Evolutionary conservation across 1,140 invertebrate species (phyloP), one percentile per base, ranked within the genome.

Genomic region (Pogonomyrmex barbatus): DNA sequence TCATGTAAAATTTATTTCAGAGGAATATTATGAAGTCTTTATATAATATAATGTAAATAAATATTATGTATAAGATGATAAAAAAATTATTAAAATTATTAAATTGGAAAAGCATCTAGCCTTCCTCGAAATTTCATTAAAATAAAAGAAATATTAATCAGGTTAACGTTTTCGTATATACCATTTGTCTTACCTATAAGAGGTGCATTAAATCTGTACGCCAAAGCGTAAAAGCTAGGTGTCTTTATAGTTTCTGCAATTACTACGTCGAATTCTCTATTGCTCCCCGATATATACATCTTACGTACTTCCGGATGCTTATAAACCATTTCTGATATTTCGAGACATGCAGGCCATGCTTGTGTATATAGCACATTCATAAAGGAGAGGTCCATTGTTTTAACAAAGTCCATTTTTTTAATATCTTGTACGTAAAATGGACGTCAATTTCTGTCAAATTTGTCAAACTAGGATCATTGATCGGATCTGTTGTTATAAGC

Each of bases 401-500:
- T 1, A 0, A 90, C 0, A 4, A 89, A 91, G n/a, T 91, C 58
- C 0, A 79, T 0, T 0, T 0, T 0, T 5, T 4, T 0, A 90
- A 0, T 0, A 1, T 0, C 0, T n/a, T 4, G 10, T 90, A 89
- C 5, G n/a, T 2, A 0, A 10, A 0, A 0, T 76, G 54, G 0
- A 90, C 4, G 10, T 91, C 63, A 8, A 94, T 92, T 42, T 93
- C 91, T 0, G 73, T 89, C 10, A 91, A 92, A 58, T 91, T 94
- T 17, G 65, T 90, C 10, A 92, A 68, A 10, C 76, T 87, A 2
- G 84, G 70, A 17, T 92, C 85, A 12, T 91, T 91, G 10, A 93
- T 77, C 0, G 94, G 94, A 73, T 92, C 56, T 3, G 91, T 86
- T 0, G 95, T 95, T 4, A 95, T 83, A 0, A 95, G 75, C 0